phyloP scores from a whole-genome alignment of 64 coral and sea anemone genomes.

The Actinia equina region DNA sequence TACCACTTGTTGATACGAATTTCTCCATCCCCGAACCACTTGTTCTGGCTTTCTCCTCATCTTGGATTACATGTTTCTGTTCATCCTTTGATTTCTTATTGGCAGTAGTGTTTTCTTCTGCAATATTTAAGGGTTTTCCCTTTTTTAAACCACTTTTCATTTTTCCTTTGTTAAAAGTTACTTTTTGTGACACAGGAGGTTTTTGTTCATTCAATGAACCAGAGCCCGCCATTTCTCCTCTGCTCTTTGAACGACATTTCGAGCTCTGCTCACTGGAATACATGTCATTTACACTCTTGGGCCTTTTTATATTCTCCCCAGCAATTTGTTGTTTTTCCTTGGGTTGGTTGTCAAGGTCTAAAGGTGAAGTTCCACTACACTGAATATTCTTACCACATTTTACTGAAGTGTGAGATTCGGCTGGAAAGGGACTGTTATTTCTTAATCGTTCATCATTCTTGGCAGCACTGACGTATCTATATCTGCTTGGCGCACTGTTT shows the following conservation, averaged over 20 bases:
- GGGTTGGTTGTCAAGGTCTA: not conserved
- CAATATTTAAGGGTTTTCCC: not conserved
- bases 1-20: conserved; percentile 40
- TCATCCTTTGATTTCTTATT: not conserved
- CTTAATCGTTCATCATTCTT: not conserved
- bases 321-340: not conserved
- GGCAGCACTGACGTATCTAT: not conserved
- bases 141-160: not conserved
- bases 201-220: not conserved
- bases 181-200: not conserved
- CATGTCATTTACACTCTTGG: not conserved
- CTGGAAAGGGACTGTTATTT: not conserved
- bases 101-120: not conserved
- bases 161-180: not conserved
- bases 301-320: not conserved
- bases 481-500: conserved; percentile 22
- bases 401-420: not conserved
- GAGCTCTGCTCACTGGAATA: not conserved
- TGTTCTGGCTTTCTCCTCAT: not conserved
- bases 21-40: conserved; percentile 33
- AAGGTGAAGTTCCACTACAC: not conserved
- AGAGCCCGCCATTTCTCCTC: not conserved
- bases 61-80: not conserved
- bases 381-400: not conserved
- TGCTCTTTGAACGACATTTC: not conserved